Conservation (phyloP, 2,888 invertebrate species). For the Rhagonycha lutea region DNA sequence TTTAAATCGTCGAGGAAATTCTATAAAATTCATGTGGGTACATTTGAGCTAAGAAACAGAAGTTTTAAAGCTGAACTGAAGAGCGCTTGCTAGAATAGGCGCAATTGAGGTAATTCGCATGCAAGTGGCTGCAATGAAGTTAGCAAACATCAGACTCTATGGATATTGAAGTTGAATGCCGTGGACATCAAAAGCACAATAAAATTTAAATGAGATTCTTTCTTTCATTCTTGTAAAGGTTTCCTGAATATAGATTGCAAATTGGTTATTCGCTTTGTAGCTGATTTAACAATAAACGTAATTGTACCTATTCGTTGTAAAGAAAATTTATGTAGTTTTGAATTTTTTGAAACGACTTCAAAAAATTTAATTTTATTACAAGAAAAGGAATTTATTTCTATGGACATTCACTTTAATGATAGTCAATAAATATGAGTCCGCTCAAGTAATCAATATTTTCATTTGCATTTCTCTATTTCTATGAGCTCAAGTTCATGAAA, state of each 20-base stretch:
- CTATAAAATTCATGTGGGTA: constrained; percentile 13
- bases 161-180: constrained; percentile 34
- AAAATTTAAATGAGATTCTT: constrained; percentile 39
- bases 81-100: constrained; percentile 17
- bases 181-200: constrained; percentile 35
- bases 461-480: neutral
- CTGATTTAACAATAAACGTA: constrained; percentile 2
- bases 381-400: neutral
- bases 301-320: neutral
- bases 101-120: constrained; percentile 35
- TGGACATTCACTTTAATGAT: neutral
- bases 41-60: constrained; percentile 13
- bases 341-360: neutral
- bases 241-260: constrained; percentile 34
- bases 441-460: neutral
- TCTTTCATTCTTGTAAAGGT: constrained; percentile 31
- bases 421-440: neutral
- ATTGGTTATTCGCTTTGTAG: constrained; percentile 16
- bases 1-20: constrained; percentile 10
- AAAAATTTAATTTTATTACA: neutral
- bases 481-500: neutral
- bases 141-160: constrained; percentile 35
- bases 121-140: constrained; percentile 36
- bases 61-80: constrained; percentile 14
- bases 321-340: neutral